Evolutionary conservation across 2,113 vertebrate genomes (phyloP).

Genomic region (Catagonus wagneri): DNA sequence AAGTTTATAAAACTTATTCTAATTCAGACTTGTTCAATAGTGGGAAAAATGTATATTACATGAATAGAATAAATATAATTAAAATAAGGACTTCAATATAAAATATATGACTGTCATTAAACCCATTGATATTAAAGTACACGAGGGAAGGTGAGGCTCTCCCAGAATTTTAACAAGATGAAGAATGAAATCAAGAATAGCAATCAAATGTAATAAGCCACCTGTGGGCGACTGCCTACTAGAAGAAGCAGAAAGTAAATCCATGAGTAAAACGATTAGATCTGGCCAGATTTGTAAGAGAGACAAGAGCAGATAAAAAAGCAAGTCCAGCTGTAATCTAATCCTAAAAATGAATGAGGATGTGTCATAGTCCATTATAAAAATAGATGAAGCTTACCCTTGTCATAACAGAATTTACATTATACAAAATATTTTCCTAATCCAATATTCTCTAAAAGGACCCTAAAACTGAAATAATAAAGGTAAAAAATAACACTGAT

Average conservation of each 20-base stretch:
- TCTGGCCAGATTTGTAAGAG: not conserved
- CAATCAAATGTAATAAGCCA: not conserved
- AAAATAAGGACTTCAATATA: not conserved
- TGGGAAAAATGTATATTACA: not conserved
- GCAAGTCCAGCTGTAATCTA: not conserved
- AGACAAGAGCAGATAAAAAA: not conserved
- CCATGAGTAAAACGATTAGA: not conserved
- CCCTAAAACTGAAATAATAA: not conserved
- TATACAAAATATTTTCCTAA: conserved; percentile 26
- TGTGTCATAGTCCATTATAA: not conserved
- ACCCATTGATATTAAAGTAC: not conserved
- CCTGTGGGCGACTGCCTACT: not conserved
- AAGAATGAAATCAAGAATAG: not conserved
- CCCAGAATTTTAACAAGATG: not conserved
- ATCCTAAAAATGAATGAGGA: not conserved
- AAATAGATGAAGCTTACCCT: not conserved
- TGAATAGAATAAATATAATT: not conserved
- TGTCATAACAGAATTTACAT: not conserved
- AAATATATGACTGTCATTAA: not conserved
- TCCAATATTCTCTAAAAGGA: not conserved
- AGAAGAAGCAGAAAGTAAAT: not conserved
- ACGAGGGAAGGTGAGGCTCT: not conserved
- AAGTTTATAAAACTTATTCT: not conserved
- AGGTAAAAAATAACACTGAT: not conserved
- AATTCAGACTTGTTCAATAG: not conserved